A percentile compares a stretch with the other conserved stretches of the same genome.
Conservation (phyloP, 2,888 invertebrate species). For the Camptogramma bilineatum region DNA sequence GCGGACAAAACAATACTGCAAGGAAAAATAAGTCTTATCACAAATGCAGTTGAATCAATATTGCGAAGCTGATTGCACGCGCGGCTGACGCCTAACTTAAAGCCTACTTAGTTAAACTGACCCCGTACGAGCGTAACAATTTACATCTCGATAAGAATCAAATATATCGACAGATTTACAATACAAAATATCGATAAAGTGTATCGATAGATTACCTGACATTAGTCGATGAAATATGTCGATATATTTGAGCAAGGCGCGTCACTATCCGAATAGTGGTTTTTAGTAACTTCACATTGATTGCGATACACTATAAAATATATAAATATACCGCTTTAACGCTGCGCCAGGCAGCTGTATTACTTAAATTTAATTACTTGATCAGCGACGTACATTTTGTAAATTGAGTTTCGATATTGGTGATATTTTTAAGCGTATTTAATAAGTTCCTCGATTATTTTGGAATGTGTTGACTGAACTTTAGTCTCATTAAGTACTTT, state of each 20-base stretch:
- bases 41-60: constrained; percentile 64
- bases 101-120: constrained; percentile 56
- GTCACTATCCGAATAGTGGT: constrained; percentile 29
- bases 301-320: constrained; percentile 48
- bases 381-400: constrained; percentile 46
- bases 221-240: constrained; percentile 16
- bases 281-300: constrained; percentile 26
- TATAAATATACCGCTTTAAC: constrained; percentile 49
- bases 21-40: constrained; percentile 65
- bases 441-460: constrained; percentile 30
- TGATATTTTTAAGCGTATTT: constrained; percentile 45
- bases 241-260: constrained; percentile 36
- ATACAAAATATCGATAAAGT: neutral
- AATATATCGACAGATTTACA: constrained; percentile 36
- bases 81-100: constrained; percentile 48
- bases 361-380: constrained; percentile 48
- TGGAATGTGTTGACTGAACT: constrained; percentile 30
- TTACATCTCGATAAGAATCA: constrained; percentile 35
- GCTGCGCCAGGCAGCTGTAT: constrained; percentile 54
- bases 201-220: no score
- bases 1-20: constrained; percentile 62
- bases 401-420: constrained; percentile 39
- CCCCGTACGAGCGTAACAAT: constrained; percentile 55
- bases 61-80: constrained; percentile 60
- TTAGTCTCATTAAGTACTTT: constrained; percentile 29